A percentile compares a stretch with the other conserved stretches of the same genome.
These are phyloP conservation scores for Fissipunctia ypsillon DNA, from an alignment of 2,888 invertebrate genomes.

Conservation along the genomic window DNA sequence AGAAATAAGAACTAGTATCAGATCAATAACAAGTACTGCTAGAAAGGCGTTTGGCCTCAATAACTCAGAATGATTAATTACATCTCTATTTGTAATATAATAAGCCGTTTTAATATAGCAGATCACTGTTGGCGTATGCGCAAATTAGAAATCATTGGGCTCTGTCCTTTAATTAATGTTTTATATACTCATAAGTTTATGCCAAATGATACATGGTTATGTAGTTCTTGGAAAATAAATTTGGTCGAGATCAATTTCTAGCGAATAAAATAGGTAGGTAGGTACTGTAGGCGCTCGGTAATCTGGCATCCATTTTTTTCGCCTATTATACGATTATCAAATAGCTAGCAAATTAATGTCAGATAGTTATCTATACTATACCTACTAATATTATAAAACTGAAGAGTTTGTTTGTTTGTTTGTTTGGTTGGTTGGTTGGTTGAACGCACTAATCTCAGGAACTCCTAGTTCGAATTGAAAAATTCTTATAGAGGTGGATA, in stretches of 20 bases:
- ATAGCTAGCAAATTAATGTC: too few species aligned
- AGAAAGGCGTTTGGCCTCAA: constrained; percentile 44
- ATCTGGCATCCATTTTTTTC: too few species aligned
- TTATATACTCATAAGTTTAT: constrained; percentile 3
- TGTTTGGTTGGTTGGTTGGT: too few species aligned
- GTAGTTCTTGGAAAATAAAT: not conserved
- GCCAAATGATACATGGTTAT: not conserved
- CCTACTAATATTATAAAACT: too few species aligned
- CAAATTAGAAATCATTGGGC: constrained; percentile 69
- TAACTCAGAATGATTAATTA: constrained; percentile 51
- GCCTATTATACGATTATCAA: too few species aligned
- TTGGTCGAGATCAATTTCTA: not conserved
- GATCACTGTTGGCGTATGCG: constrained; percentile 60
- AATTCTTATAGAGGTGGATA: too few species aligned
- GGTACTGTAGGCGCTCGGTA: too few species aligned
- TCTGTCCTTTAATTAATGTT: constrained; percentile 52
- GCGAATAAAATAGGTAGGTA: not conserved
- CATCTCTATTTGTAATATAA: constrained; percentile 51
- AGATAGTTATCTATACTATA: too few species aligned
- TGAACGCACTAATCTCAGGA: too few species aligned
- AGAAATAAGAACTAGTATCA: constrained; percentile 38
- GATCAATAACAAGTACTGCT: constrained; percentile 31
- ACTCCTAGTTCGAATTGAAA: too few species aligned
- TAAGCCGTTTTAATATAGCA: constrained; percentile 53
- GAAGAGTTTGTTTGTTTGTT: too few species aligned